Evolutionary conservation across 2,797 vertebrate species (phyloP), one percentile per base, ranked within the genome.

Genomic region (Halcyon leucocephala): DNA sequence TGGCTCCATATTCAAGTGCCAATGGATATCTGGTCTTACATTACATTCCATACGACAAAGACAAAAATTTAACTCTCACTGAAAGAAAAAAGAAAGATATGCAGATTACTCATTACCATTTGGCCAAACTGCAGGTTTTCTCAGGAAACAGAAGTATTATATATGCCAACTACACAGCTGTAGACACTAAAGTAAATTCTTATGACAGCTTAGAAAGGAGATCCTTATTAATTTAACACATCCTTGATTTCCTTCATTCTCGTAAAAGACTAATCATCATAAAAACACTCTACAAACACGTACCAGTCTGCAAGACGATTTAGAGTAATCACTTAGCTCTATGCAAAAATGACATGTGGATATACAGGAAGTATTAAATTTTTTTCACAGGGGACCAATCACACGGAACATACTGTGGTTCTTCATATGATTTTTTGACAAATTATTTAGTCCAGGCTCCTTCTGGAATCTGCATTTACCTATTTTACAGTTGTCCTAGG

Each of bases 241-340:
- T 77, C 67, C 15, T 91, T 91, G 77, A 81, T 92, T 96, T 69
- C 49, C 81, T 90, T 55, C 51, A 82, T 88, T 76, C 71, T 76
- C 8, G 5, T 49, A 86, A 84, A 91, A 87, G n/a, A 69, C 37
- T 72, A 81, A 86, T 65, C 37, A 81, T 81, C 33, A 20, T 57
- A 83, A 90, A 79, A 94, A 54, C 8, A 39, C 48, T 79, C 66
- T 58, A 29, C 35, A 92, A 94, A 92, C 28, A 66, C 3, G 2
- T 12, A 72, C 5, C 20, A 69, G 12, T 10, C 37, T 83, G n/a
- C 41, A 82, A 66, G 25, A 62, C 54, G 64, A 64, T 49, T 85
- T 72, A 72, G 58, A 65, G 11, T 54, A 86, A 91, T 57, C 92
- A 37, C 42, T 94, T 71, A 90, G n/a, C 46, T 92, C 83, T 83